Conservation (phyloP, 2,113 vertebrate species). For the Erinaceus europaeus region DNA sequence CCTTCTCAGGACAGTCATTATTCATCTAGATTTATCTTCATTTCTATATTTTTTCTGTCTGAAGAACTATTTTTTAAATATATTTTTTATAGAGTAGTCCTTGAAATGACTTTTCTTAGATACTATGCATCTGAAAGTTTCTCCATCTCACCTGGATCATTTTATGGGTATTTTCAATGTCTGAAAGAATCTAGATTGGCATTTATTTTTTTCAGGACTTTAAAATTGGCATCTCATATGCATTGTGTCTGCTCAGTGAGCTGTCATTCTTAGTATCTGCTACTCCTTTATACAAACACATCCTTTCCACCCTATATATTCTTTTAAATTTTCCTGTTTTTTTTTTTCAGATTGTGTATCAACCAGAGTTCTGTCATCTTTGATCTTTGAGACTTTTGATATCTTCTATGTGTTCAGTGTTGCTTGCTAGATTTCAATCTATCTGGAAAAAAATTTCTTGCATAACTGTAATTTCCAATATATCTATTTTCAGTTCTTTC, state of each 20-base stretch:
- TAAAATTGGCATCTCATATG: background rate
- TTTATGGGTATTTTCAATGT: background rate
- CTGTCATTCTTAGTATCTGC: background rate
- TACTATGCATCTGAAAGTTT: background rate
- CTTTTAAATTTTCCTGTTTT: background rate
- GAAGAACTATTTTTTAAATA: background rate
- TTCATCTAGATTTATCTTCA: background rate
- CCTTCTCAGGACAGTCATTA: background rate
- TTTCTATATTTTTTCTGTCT: background rate
- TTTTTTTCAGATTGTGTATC: background rate
- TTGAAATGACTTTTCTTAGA: background rate
- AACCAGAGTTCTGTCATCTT: background rate
- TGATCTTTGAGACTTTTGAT: slow-evolving; percentile 5
- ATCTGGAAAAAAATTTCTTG: background rate
- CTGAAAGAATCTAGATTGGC: background rate
- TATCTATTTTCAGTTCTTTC: slow-evolving; percentile 1
- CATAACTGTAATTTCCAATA: too few species aligned
- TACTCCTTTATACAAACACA: background rate
- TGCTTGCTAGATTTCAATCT: background rate
- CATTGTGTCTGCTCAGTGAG: background rate
- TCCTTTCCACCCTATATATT: background rate
- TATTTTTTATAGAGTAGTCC: background rate
- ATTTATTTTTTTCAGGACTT: background rate
- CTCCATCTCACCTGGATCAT: background rate
- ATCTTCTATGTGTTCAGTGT: background rate